Base-by-base conservation (phyloP, 2,113 vertebrate genomes). In the Vireo altiloquus region DNA sequence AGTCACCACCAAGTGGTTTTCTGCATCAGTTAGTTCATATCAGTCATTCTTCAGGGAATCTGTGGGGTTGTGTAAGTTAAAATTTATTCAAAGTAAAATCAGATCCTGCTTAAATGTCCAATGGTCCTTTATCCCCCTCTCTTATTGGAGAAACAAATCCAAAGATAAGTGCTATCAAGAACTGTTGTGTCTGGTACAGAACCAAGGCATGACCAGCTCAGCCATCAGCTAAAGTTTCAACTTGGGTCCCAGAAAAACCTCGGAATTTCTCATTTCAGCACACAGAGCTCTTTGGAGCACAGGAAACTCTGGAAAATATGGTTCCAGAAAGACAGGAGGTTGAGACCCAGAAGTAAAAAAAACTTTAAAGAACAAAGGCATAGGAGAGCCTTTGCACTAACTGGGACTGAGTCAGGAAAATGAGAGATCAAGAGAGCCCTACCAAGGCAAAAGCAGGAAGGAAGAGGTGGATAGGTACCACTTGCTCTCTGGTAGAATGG, bases 391-490 rank as follows among this genome's bases (percentile, higher is more conserved):
- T 68, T 22, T 3, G 3, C 14, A 65, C 15, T 82, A 85, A 6
- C 11, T 24, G 6, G 28, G 11, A 50, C 8, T 20, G 8, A 61
- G n/a, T 83, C 21, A 40, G 40, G 40, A 74, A 89, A 86, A 69
- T 3, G 12, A 39, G n/a, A 39, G 17, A 54, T 7, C n/a, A 31
- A 31, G 50, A 68, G 23, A 69, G 5, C 15, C 33, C 15, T 37
- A 5, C 8, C 35, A 68, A 59, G 20, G 13, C 13, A 72, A 82
- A 54, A 80, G 19, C 5, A 42, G 9, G 9, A 42, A 63, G 10
- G 31, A 70, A 1, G 1, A 9, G 5, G 3, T 37, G 8, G 7
- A 25, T 24, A 17, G 5, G 13, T 21, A n/a, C 69, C 8, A 24
- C 40, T 56, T 63, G 2, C 15, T 86, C 10, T 5, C 28, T 40